Evolutionary conservation across 2,797 vertebrate species (phyloP).

Genomic region (Mus caroli): DNA sequence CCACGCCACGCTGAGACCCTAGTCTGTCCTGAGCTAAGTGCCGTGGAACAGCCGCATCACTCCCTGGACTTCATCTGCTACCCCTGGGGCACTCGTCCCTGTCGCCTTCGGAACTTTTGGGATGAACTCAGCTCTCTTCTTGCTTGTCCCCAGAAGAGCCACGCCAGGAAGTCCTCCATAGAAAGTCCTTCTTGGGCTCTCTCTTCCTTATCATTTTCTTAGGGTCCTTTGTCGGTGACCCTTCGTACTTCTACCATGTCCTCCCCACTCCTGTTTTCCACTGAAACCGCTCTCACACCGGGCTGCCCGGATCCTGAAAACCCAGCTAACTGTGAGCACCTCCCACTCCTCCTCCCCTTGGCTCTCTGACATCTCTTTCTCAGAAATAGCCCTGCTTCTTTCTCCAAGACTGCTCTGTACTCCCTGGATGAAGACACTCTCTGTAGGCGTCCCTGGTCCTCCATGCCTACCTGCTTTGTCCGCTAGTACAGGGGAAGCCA

Average conservation of each 20-base stretch:
- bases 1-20: background rate
- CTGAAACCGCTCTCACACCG: background rate
- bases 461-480: constrained; percentile 83
- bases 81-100: background rate
- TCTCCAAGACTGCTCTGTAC: background rate
- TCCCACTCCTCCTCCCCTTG: background rate
- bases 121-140: background rate
- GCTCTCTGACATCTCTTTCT: background rate
- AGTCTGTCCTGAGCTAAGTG: background rate
- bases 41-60: background rate
- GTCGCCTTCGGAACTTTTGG: background rate
- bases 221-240: background rate
- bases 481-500: background rate
- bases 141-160: background rate
- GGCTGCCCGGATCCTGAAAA: background rate
- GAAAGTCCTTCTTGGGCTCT: background rate
- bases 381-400: background rate
- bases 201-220: background rate
- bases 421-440: background rate
- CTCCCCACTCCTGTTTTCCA: background rate
- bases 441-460: background rate
- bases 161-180: background rate
- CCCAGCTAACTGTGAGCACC: background rate
- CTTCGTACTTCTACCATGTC: background rate
- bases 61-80: background rate